These are phyloP conservation scores for Dicyrtomina minuta DNA, from an alignment of 2,888 invertebrate species.

Conservation along the genomic window DNA sequence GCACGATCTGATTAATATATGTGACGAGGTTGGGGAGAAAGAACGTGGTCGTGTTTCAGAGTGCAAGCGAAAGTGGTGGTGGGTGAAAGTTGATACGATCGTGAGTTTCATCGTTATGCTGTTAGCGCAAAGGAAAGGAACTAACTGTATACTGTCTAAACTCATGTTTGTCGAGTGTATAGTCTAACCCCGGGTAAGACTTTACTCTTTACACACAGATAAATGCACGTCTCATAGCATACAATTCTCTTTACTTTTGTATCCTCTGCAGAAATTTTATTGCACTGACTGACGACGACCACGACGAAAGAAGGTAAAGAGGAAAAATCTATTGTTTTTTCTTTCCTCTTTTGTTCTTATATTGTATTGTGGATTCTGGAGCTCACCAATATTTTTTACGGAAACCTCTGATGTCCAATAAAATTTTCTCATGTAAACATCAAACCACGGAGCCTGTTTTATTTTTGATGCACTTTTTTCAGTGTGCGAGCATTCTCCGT, in stretches of 20 bases:
- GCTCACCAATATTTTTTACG: constrained; percentile 1
- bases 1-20: constrained; percentile 28
- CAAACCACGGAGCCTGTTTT: constrained; percentile 38
- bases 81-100: constrained; percentile 48
- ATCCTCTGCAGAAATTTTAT: constrained; percentile 24
- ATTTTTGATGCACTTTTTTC: constrained; percentile 45
- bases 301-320: constrained; percentile 15
- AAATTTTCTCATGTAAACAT: constrained; percentile 41
- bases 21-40: constrained; percentile 36
- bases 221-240: neutral
- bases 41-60: constrained; percentile 44
- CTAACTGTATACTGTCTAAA: too few species aligned
- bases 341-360: neutral
- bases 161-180: neutral
- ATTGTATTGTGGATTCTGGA: neutral
- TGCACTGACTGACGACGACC: constrained; percentile 28
- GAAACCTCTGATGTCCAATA: constrained; percentile 47
- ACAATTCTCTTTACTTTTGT: constrained; percentile 3
- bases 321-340: constrained; percentile 32
- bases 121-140: constrained; percentile 10
- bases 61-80: constrained; percentile 38
- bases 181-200: constrained; percentile 14
- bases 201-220: too few species aligned
- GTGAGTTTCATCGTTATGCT: constrained; percentile 23
- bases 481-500: constrained; percentile 28